Evolutionary conservation across 2,888 invertebrate genomes (phyloP).

Genomic region (Slavum lentiscoides): DNA sequence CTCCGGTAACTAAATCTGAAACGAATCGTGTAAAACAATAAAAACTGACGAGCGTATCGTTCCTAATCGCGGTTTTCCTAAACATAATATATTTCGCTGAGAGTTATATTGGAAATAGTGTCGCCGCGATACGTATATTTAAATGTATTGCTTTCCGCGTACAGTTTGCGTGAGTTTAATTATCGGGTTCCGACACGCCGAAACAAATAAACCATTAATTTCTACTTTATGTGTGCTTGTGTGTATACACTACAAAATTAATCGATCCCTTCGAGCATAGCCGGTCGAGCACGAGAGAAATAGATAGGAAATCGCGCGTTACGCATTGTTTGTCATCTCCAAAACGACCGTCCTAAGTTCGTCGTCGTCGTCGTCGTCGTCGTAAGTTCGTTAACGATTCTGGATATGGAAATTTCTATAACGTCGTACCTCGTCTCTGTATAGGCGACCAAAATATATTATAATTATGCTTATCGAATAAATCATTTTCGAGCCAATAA

Average conservation of each 20-base stretch:
- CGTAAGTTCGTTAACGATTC: slow-evolving; percentile 15
- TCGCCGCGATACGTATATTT: not conserved
- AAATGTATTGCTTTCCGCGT: slow-evolving; percentile 25
- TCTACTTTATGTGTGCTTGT: slow-evolving; percentile 1
- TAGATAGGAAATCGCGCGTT: not conserved
- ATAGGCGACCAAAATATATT: too few relatives aligned
- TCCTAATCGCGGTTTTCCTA: not conserved
- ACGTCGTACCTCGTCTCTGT: not conserved
- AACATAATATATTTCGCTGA: not conserved
- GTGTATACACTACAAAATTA: not conserved
- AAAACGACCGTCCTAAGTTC: slow-evolving; percentile 14
- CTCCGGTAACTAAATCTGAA: too few relatives aligned
- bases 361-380: not conserved
- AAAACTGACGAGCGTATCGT: not conserved
- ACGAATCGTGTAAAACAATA: too few relatives aligned
- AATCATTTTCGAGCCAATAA: not conserved
- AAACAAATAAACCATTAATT: slow-evolving; percentile 43
- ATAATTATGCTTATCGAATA: not conserved
- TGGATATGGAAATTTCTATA: slow-evolving; percentile 17
- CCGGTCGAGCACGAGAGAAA: not conserved
- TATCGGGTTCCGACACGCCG: slow-evolving; percentile 9
- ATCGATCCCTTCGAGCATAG: slow-evolving; percentile 23
- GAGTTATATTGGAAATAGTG: not conserved
- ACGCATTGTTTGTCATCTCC: slow-evolving; percentile 23
- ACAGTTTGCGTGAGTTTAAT: slow-evolving; percentile 21